Conservation (phyloP, 2,888 invertebrate species). For the Dicroscelio sp. region DNA sequence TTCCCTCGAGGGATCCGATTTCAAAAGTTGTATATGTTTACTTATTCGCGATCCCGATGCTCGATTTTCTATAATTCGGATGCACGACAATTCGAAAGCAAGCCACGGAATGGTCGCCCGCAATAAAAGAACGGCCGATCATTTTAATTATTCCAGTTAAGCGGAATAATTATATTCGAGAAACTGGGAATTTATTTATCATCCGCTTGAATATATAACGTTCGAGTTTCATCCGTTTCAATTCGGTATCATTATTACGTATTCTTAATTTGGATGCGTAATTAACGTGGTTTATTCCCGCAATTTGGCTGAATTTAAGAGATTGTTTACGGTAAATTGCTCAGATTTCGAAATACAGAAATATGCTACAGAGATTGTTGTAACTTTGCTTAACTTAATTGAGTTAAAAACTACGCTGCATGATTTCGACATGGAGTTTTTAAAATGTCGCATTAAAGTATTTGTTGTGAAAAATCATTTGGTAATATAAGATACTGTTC, state of each 20-base stretch:
- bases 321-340: constrained; percentile 43
- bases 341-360: constrained; percentile 50
- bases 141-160: constrained; percentile 47
- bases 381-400: constrained; percentile 59
- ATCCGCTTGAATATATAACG: constrained; percentile 22
- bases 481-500: too few species aligned
- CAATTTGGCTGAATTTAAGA: constrained; percentile 45
- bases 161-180: constrained; percentile 18
- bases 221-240: not conserved
- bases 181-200: constrained; percentile 34
- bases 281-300: constrained; percentile 53
- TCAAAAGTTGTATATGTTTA: constrained; percentile 89
- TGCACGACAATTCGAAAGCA: constrained; percentile 57
- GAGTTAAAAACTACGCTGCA: constrained; percentile 47
- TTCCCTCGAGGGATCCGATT: constrained; percentile 90
- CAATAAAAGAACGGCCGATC: not conserved
- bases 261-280: constrained; percentile 43
- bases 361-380: constrained; percentile 42
- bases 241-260: constrained; percentile 55
- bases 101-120: too few species aligned
- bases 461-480: too few species aligned
- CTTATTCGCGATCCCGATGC: constrained; percentile 72
- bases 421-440: too few species aligned
- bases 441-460: too few species aligned
- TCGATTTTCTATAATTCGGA: constrained; percentile 81